These are phyloP conservation scores for Limulus polyphemus DNA, from an alignment of 2,888 invertebrate genomes.

Conservation along the genomic window DNA sequence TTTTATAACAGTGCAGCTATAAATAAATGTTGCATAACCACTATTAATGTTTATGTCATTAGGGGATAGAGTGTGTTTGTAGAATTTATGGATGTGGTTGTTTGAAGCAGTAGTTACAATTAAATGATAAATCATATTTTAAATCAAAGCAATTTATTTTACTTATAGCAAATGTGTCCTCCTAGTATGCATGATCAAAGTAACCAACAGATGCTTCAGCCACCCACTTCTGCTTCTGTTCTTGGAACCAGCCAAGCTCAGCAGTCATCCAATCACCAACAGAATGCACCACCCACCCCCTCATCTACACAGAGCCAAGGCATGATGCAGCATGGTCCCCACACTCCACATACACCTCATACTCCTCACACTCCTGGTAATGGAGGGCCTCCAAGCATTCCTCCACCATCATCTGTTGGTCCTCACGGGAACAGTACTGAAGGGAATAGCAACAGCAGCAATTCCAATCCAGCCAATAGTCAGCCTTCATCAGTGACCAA, in stretches of 20 bases:
- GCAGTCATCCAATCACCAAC: constrained; percentile 16
- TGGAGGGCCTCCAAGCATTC: constrained; percentile 65
- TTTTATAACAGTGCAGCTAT: no score
- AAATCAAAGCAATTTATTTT: not conserved
- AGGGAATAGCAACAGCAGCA: constrained; percentile 4
- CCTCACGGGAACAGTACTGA: constrained; percentile 9
- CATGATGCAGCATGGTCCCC: constrained; percentile 50
- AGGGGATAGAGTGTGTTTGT: no score
- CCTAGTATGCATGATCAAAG: constrained; percentile 22
- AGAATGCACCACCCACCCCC: constrained; percentile 17
- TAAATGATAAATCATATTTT: no score
- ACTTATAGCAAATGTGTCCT: constrained; percentile 22
- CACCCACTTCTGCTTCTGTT: no score
- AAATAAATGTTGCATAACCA: no score
- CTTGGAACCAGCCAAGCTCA: constrained; percentile 6
- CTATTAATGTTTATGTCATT: no score
- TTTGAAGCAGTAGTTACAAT: no score
- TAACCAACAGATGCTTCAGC: constrained; percentile 1
- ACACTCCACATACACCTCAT: constrained; percentile 56
- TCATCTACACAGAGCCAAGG: constrained; percentile 19
- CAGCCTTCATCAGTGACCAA: constrained; percentile 19
- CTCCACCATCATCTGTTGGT: constrained; percentile 43
- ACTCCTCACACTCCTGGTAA: constrained; percentile 61
- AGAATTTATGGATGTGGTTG: no score
- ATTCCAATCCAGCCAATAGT: constrained; percentile 4